phyloP scores from a whole-genome alignment of 2,888 invertebrate genomes.

The Hypena proboscidalis region DNA sequence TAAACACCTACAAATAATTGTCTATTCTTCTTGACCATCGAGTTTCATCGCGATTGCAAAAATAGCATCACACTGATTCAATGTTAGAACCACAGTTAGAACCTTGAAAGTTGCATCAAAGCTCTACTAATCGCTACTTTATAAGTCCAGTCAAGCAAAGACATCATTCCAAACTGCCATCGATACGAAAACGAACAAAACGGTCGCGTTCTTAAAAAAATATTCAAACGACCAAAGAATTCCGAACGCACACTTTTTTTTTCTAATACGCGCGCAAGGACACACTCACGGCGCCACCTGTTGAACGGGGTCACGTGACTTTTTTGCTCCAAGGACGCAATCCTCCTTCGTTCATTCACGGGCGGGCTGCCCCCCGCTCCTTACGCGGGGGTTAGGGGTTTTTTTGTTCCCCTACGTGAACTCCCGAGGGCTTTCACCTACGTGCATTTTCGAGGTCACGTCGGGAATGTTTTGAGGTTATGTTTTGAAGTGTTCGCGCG shows the following conservation, averaged over 20 bases:
- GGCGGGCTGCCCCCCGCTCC: slow-evolving; percentile 77
- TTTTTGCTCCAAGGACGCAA: slow-evolving; percentile 84
- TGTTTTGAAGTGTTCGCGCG: slow-evolving; percentile 67
- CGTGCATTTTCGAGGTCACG: slow-evolving; percentile 85
- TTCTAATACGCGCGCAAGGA: slow-evolving; percentile 77
- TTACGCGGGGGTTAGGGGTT: slow-evolving; percentile 77
- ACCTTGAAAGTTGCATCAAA: slow-evolving; percentile 3
- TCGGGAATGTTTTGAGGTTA: slow-evolving; percentile 78
- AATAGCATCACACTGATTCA: not conserved
- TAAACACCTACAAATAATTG: no score
- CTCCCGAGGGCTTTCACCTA: slow-evolving; percentile 84
- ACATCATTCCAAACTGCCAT: not conserved
- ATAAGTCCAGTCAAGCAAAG: slow-evolving; percentile 7
- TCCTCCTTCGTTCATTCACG: slow-evolving; percentile 85
- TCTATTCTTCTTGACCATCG: not conserved
- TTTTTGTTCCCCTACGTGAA: slow-evolving; percentile 83
- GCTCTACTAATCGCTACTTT: not conserved
- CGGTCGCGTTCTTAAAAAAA: slow-evolving; percentile 34
- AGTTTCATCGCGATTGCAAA: no score
- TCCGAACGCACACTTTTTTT: slow-evolving; percentile 56
- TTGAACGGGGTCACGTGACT: slow-evolving; percentile 83
- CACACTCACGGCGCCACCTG: slow-evolving; percentile 82
- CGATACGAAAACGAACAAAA: slow-evolving; percentile 2
- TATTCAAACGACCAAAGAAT: slow-evolving; percentile 33
- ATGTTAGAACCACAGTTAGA: not conserved